These are phyloP conservation scores for Melitaea cinxia DNA, from an alignment of 1,140 invertebrate genomes.

Conservation along the genomic window DNA sequence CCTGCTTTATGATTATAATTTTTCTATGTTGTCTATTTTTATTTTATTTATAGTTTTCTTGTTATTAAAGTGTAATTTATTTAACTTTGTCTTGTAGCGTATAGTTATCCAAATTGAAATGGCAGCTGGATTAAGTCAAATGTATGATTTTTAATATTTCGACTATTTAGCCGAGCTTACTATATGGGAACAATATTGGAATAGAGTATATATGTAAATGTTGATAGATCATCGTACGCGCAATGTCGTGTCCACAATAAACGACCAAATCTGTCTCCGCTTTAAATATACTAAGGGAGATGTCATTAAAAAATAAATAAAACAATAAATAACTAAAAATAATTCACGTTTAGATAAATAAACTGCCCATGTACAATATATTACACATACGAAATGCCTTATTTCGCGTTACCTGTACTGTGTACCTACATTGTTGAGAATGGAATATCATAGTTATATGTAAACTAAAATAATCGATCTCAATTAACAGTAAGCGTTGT, in stretches of 20 bases:
- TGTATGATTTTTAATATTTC: constrained; percentile 16
- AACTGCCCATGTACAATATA: constrained; percentile 61
- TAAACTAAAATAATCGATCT: constrained; percentile 77
- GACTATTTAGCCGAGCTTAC: constrained; percentile 73
- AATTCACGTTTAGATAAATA: constrained; percentile 41
- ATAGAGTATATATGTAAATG: constrained; percentile 48
- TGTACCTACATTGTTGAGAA: constrained; percentile 75
- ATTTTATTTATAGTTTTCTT: constrained; percentile 37
- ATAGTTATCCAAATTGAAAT: constrained; percentile 47
- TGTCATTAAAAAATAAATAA: constrained; percentile 28
- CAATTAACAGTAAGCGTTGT: constrained; percentile 75
- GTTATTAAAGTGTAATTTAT: constrained; percentile 33
- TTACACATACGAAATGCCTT: constrained; percentile 69
- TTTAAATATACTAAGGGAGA: constrained; percentile 36
- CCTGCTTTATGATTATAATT: constrained; percentile 33
- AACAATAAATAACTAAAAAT: constrained; percentile 35
- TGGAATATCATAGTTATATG: constrained; percentile 72
- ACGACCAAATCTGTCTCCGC: constrained; percentile 51
- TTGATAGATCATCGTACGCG: constrained; percentile 51
- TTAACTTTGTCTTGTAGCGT: constrained; percentile 13
- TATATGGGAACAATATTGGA: constrained; percentile 77
- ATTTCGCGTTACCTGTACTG: constrained; percentile 75
- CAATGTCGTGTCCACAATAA: constrained; percentile 39
- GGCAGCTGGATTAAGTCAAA: constrained; percentile 60
- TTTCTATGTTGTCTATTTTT: constrained; percentile 29